These are phyloP conservation scores for Leptatherina wallacei DNA, from an alignment of 2,797 vertebrate genomes.

Conservation along the genomic window DNA sequence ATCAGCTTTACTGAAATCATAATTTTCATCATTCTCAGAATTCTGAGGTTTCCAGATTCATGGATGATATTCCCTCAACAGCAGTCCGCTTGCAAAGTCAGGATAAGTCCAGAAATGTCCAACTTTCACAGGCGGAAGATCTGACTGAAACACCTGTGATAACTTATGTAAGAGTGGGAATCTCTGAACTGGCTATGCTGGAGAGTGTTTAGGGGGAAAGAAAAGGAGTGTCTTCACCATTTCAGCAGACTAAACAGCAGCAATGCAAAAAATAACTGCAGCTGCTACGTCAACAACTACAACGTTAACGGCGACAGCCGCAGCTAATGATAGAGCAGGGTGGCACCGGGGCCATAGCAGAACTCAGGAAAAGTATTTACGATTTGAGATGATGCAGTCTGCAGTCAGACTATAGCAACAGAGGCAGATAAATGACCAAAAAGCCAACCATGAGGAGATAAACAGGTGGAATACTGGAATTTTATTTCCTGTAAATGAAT, in stretches of 20 bases:
- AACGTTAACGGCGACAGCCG: constrained; percentile 33
- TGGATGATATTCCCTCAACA: constrained; percentile 34
- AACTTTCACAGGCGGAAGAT: constrained; percentile 40
- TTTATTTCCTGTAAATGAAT: not conserved
- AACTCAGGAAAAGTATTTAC: constrained; percentile 40
- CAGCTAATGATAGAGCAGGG: constrained; percentile 59
- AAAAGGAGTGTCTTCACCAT: constrained; percentile 36
- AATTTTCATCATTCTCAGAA: constrained; percentile 29
- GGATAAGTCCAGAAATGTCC: constrained; percentile 65
- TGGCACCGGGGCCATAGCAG: constrained; percentile 31
- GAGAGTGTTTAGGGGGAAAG: constrained; percentile 33
- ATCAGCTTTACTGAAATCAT: constrained; percentile 22
- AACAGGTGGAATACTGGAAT: constrained; percentile 24
- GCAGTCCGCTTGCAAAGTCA: constrained; percentile 41
- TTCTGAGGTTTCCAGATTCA: constrained; percentile 46
- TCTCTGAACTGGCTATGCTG: constrained; percentile 34
- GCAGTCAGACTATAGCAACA: constrained; percentile 23
- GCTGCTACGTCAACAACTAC: constrained; percentile 49
- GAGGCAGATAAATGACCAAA: constrained; percentile 13
- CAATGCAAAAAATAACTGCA: constrained; percentile 54
- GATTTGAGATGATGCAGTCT: constrained; percentile 40
- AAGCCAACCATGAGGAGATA: constrained; percentile 12
- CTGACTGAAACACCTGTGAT: constrained; percentile 18
- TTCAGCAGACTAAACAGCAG: constrained; percentile 67
- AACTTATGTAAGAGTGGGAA: constrained; percentile 44